Evolutionary conservation across 2,888 invertebrate genomes (phyloP).

Genomic region (Nysson spinosus): DNA sequence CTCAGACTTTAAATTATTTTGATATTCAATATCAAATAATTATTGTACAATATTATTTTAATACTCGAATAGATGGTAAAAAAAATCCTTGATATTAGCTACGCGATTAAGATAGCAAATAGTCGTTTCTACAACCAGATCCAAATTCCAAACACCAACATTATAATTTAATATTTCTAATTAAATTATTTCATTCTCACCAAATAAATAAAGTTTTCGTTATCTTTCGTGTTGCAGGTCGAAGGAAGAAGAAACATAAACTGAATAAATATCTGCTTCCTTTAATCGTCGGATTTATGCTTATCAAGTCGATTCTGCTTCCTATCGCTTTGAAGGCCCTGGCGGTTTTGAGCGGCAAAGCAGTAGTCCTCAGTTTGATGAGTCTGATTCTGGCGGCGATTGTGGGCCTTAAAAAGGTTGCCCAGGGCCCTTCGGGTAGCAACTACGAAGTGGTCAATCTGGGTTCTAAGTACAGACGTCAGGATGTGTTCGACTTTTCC

Average conservation of each 20-base stretch:
- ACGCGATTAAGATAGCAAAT: too few relatives aligned
- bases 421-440: slow-evolving; percentile 61
- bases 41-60: too few relatives aligned
- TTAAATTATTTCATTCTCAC: not conserved
- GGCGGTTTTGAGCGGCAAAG: slow-evolving; percentile 83
- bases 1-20: too few relatives aligned
- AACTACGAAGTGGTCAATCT: slow-evolving; percentile 61
- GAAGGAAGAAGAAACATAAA: slow-evolving; percentile 76
- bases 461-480: slow-evolving; percentile 69
- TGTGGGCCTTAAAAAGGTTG: slow-evolving; percentile 80
- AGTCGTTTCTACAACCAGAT: too few relatives aligned
- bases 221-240: slow-evolving; percentile 56
- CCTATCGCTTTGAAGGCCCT: slow-evolving; percentile 84
- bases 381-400: slow-evolving; percentile 82
- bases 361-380: slow-evolving; percentile 79
- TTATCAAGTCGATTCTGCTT: slow-evolving; percentile 83
- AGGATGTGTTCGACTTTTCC: slow-evolving; percentile 62
- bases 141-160: not conserved
- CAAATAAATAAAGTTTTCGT: too few relatives aligned
- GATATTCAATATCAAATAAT: too few relatives aligned
- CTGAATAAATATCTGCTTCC: slow-evolving; percentile 81
- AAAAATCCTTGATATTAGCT: too few relatives aligned
- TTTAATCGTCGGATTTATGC: slow-evolving; percentile 81
- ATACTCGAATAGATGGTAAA: too few relatives aligned
- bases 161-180: not conserved